Conservation (phyloP, 1,140 invertebrate genomes). For the Palaemon carinicauda region DNA sequence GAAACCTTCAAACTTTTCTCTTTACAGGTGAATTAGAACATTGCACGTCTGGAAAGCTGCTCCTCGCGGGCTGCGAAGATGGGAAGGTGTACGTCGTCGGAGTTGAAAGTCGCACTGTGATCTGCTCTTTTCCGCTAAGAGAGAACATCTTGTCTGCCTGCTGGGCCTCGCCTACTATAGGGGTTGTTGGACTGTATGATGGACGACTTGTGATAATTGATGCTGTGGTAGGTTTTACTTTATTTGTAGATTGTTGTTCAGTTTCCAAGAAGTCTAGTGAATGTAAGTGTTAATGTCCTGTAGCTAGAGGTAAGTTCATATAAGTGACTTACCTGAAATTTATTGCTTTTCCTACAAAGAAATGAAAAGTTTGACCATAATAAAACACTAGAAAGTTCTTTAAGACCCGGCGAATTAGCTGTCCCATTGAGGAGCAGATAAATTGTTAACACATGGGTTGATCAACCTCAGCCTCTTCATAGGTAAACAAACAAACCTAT, state of each 20-base stretch:
- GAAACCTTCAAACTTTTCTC: not conserved
- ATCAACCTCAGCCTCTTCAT: too few species aligned
- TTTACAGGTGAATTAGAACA: conserved; percentile 70
- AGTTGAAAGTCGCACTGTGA: conserved; percentile 68
- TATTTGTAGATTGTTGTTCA: not conserved
- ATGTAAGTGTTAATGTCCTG: too few species aligned
- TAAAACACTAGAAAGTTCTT: too few species aligned
- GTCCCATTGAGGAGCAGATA: too few species aligned
- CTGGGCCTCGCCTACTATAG: conserved; percentile 63
- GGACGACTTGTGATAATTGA: conserved; percentile 59
- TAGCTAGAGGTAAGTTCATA: too few species aligned
- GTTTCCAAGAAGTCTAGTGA: not conserved
- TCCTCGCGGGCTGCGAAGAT: conserved; percentile 74
- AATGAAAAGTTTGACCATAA: too few species aligned
- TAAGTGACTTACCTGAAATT: too few species aligned
- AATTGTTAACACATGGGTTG: too few species aligned
- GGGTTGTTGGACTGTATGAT: conserved; percentile 65
- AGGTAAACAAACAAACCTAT: too few species aligned
- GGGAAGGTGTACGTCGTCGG: conserved; percentile 70
- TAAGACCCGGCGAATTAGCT: too few species aligned
- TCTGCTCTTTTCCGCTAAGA: conserved; percentile 64
- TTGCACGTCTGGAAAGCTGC: conserved; percentile 73
- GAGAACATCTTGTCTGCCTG: conserved; percentile 68
- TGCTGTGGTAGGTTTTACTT: conserved; percentile 28
- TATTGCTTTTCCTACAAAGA: too few species aligned